Conservation (phyloP, 1,140 invertebrate genomes). For the Achatina immaculata region DNA sequence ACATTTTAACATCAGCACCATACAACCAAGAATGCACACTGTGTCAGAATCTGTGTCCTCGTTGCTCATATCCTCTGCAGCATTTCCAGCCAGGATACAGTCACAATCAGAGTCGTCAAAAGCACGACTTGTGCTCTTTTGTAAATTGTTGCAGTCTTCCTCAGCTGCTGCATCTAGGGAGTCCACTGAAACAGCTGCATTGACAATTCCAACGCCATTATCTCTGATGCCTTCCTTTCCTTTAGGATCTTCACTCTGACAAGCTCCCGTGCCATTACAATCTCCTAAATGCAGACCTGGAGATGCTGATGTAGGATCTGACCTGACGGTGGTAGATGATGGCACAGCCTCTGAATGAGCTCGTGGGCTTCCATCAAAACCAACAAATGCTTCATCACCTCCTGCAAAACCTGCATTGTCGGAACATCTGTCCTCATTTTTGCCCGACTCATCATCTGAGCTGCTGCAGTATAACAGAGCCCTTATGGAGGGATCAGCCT, state of each 20-base stretch:
- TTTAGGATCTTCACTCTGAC: not conserved
- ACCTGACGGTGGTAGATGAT: not conserved
- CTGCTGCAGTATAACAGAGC: not conserved
- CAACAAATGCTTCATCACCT: too few relatives aligned
- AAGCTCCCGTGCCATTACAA: not conserved
- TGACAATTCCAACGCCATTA: not conserved
- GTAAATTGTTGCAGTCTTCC: not conserved
- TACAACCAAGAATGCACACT: conserved; percentile 13
- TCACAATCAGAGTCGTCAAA: conserved; percentile 19
- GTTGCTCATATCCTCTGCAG: not conserved
- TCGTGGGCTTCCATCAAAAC: not conserved
- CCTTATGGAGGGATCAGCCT: not conserved
- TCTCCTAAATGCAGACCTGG: not conserved
- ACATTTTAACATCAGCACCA: too few relatives aligned
- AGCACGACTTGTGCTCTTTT: not conserved
- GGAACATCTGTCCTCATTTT: not conserved
- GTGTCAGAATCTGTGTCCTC: conserved; percentile 16
- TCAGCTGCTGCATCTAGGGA: not conserved
- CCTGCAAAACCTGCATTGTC: not conserved
- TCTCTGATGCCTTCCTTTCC: not conserved
- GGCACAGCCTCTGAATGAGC: not conserved
- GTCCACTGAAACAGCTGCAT: conserved; percentile 21
- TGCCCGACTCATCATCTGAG: conserved; percentile 8
- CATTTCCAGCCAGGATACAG: conserved; percentile 12
- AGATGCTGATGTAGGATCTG: not conserved